These are phyloP conservation scores for Ia io DNA, from an alignment of 2,113 vertebrate species.

Conservation along the genomic window DNA sequence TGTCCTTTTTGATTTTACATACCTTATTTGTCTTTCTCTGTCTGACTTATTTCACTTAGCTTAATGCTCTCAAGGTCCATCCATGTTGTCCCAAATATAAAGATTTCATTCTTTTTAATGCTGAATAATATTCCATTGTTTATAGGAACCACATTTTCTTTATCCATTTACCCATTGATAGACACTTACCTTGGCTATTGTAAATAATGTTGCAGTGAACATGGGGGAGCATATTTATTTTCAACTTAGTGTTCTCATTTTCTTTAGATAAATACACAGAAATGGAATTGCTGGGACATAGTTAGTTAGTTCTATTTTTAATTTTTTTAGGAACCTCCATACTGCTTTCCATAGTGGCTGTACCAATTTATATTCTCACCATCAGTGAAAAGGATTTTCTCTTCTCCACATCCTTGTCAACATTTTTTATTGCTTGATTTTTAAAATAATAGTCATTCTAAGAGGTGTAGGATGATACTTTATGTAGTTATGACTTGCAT, in stretches of 20 bases:
- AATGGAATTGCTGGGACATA: not conserved
- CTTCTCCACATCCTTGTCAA: not conserved
- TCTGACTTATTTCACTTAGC: not conserved
- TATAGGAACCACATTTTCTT: not conserved
- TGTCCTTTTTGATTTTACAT: not conserved
- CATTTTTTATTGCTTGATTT: not conserved
- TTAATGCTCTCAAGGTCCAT: not conserved
- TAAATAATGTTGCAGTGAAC: not conserved
- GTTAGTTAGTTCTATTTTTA: not conserved
- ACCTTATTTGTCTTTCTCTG: not conserved
- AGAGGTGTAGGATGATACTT: not conserved
- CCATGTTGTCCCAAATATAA: not conserved
- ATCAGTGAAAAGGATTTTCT: not conserved
- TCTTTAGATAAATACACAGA: not conserved
- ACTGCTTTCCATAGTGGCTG: not conserved
- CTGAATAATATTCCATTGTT: not conserved
- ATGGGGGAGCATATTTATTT: not conserved
- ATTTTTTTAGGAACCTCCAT: not conserved
- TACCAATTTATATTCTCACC: not conserved
- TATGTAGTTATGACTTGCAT: not conserved
- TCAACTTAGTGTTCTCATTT: not conserved
- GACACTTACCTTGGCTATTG: not conserved
- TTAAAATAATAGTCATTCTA: not conserved
- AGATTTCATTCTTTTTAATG: not conserved
- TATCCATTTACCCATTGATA: not conserved